Conservation (phyloP, 2,113 vertebrate genomes). For the Hydrochoerus hydrochaeris region DNA sequence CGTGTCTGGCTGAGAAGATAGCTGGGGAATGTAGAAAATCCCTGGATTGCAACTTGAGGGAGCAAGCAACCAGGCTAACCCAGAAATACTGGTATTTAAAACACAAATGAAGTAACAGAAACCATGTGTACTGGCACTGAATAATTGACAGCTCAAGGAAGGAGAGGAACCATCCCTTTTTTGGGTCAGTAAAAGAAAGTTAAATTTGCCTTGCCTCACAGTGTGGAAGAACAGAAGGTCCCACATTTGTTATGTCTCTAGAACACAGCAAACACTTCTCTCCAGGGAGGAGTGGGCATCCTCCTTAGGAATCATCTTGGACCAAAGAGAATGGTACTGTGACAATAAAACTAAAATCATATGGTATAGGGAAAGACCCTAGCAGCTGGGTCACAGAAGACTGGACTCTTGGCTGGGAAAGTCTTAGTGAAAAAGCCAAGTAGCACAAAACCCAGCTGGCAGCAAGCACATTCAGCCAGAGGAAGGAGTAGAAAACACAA, state of each 20-base stretch:
- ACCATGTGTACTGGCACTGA: not conserved
- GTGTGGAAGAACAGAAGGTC: not conserved
- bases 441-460: not conserved
- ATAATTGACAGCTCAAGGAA: not conserved
- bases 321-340: not conserved
- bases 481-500: not conserved
- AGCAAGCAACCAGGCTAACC: not conserved
- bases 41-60: not conserved
- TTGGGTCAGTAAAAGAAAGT: not conserved
- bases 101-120: not conserved
- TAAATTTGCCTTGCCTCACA: not conserved
- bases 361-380: not conserved
- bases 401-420: not conserved
- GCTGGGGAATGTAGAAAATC: not conserved
- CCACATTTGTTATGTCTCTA: not conserved
- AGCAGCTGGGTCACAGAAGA: not conserved
- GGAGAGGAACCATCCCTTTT: not conserved
- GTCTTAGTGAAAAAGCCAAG: not conserved
- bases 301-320: not conserved
- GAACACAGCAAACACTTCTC: not conserved
- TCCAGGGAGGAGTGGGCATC: not conserved
- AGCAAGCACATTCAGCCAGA: not conserved
- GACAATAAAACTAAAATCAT: not conserved
- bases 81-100: not conserved
- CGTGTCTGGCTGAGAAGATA: not conserved